Evolutionary conservation across 2,113 vertebrate genomes (phyloP), one percentile per base, ranked within the genome.

Genomic region (Cynocephalus volans): DNA sequence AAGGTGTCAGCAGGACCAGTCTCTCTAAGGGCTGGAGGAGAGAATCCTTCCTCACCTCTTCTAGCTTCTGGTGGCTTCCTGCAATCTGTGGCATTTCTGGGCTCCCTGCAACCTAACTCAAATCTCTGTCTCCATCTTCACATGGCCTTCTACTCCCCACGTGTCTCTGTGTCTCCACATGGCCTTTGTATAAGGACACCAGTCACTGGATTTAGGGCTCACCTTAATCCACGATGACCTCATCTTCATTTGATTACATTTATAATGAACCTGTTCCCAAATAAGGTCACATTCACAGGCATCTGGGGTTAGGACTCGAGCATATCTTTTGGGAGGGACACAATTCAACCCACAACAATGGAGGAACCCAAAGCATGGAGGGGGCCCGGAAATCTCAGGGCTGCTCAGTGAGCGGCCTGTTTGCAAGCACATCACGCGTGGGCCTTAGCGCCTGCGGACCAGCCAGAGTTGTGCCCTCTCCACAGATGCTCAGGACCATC

Each of bases 1-100:
- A 2, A n/a, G 67, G 54, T 1, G 3, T 0, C 6, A 0, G 33
- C 48, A 31, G 26, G 31, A 31, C 33, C 10, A 0, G 0, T 45
- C 4, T 14, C n/a, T 28, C 85, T 4, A 18, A 52, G 5, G 64
- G 1, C 17, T 41, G 2, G 1, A 10, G 21, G 41, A 24, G n/a
- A 28, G 77, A 31, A 3, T 0, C 4, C n/a, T 14, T n/a, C 36
- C 41, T 31, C 6, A 1, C 17, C 33, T 24, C 56, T 58, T 33
- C 87, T 6, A 7, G 41, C 4, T 92, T 36, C 73, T 0, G 1
- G 41, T 8, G 33, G 58, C 52, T 36, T 4, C 41, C 41, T 41
- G 41, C 41, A 41, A 41, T 41, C 41, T 54, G 3, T 0, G 11
- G 52, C 2, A 0, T 0, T 18, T 28, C 36, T 45, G 0, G 1